Conservation (phyloP, 2,797 vertebrate species). For the Streptopelia turtur region DNA sequence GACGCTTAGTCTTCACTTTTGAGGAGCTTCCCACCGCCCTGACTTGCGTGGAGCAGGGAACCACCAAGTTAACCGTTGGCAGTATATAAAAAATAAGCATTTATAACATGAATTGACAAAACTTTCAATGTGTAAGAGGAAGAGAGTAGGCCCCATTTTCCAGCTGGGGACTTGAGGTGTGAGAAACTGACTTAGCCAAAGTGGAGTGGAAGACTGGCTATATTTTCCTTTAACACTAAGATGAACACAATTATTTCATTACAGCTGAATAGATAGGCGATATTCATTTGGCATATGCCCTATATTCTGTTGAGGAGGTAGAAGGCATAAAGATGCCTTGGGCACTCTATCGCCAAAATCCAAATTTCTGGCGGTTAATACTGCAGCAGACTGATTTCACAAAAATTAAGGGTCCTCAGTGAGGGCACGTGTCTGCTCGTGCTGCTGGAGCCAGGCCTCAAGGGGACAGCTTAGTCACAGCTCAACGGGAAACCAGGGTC, state of each 20-base stretch:
- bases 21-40: neutral
- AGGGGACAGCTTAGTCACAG: neutral
- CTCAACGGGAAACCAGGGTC: neutral
- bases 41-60: neutral
- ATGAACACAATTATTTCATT: neutral
- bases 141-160: neutral
- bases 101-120: neutral
- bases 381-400: neutral
- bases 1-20: neutral
- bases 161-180: neutral
- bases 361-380: neutral
- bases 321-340: neutral
- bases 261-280: neutral
- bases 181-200: neutral
- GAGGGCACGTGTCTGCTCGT: fast-evolving
- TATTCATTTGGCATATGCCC: neutral
- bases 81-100: neutral
- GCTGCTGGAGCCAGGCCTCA: neutral
- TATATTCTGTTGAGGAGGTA: neutral
- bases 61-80: neutral
- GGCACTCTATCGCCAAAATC: neutral
- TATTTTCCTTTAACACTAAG: neutral
- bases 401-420: neutral
- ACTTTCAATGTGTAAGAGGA: neutral
- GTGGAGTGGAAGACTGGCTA: neutral